Evolutionary conservation across 1,140 invertebrate species (phyloP).

Genomic region (Penaeus japonicus): DNA sequence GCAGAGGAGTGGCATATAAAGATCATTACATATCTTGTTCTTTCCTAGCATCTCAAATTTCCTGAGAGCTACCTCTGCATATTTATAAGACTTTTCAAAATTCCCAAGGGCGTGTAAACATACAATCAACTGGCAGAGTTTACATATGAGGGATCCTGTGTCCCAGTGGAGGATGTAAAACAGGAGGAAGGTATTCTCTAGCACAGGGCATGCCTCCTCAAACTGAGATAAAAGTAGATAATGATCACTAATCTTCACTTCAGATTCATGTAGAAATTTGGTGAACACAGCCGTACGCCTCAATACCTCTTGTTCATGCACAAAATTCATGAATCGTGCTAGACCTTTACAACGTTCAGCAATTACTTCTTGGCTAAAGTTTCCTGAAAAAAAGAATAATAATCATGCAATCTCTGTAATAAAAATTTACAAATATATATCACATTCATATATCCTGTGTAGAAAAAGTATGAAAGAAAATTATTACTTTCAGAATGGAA

Average conservation of each 20-base stretch:
- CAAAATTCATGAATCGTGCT: conserved; percentile 42
- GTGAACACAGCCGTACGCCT: conserved; percentile 45
- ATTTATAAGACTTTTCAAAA: conserved; percentile 7
- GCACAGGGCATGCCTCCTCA: conserved; percentile 39
- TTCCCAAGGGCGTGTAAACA: conserved; percentile 21
- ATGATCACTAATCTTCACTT: conserved; percentile 23
- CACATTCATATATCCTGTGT: not conserved
- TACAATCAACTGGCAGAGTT: conserved; percentile 35
- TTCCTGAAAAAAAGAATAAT: conserved; percentile 15
- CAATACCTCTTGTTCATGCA: conserved; percentile 27
- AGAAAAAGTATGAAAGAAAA: not conserved
- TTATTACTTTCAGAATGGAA: too few species aligned
- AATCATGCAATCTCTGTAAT: not conserved
- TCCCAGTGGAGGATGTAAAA: conserved; percentile 35
- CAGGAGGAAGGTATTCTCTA: conserved; percentile 34
- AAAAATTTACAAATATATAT: not conserved
- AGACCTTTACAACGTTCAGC: conserved; percentile 39
- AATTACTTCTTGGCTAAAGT: conserved; percentile 45
- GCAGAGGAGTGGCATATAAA: conserved; percentile 24
- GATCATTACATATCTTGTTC: conserved; percentile 22
- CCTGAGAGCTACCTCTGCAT: conserved; percentile 17
- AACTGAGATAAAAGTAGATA: conserved; percentile 39
- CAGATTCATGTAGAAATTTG: conserved; percentile 33
- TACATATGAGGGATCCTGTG: conserved; percentile 29
- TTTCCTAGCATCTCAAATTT: conserved; percentile 31